Percentiles rank a stretch among this genome's conserved stretches.
phyloP scores from a whole-genome alignment of 2,797 vertebrate species.

The Galago senegalensis region DNA sequence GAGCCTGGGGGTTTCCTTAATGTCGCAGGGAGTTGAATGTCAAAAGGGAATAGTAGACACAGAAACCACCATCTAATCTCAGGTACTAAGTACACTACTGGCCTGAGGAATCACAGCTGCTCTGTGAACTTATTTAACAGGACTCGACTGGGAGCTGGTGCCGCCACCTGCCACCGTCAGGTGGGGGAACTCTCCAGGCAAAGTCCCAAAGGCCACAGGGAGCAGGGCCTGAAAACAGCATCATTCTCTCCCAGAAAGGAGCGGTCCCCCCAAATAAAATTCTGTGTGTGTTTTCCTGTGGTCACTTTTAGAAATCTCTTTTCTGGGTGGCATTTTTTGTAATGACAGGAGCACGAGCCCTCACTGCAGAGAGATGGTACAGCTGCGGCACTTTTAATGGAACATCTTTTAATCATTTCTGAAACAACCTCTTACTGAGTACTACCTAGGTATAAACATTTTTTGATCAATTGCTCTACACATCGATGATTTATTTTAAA shows the following conservation, averaged over 20 bases:
- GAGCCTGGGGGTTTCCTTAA: background rate
- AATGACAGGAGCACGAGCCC: background rate
- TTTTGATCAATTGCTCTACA: background rate
- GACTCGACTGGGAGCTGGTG: background rate
- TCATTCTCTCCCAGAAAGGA: slow-evolving; percentile 45
- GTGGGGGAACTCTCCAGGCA: background rate
- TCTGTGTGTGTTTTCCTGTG: slow-evolving; percentile 12
- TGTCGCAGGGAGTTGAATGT: background rate
- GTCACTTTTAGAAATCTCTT: background rate
- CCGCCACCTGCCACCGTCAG: background rate
- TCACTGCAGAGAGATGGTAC: background rate
- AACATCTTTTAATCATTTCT: slow-evolving; percentile 12
- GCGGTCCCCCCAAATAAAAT: background rate
- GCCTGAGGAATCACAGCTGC: background rate
- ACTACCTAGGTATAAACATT: background rate
- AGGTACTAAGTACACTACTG: background rate
- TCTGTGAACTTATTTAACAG: background rate
- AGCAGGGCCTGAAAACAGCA: background rate
- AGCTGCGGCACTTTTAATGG: background rate
- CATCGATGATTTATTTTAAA: slow-evolving; percentile 11
- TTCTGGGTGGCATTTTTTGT: background rate
- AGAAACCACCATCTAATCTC: background rate
- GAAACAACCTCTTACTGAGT: background rate
- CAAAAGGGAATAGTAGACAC: background rate
- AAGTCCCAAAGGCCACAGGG: background rate